Percentiles rank a stretch among this genome's conserved stretches.
Conservation (phyloP, 2,888 invertebrate genomes). For the Horisme vitalbata region DNA sequence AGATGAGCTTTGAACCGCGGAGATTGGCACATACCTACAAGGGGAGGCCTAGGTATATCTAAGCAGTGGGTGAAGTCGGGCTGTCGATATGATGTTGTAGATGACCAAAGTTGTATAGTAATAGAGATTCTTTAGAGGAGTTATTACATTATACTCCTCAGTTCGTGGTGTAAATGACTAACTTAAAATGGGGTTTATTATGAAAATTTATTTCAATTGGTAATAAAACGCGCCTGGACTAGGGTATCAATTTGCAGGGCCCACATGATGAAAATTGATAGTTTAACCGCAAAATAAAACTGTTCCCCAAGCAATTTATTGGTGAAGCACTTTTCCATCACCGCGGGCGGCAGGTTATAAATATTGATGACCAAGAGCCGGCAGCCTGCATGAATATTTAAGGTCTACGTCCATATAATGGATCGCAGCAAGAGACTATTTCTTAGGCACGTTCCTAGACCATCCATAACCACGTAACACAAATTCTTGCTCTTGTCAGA, state of each 20-base stretch:
- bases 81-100: no score
- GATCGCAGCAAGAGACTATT: slow-evolving; percentile 47
- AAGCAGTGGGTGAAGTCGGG: no score
- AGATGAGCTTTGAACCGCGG: no score
- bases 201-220: no score
- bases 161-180: no score
- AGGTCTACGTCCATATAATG: slow-evolving; percentile 52
- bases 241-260: slow-evolving; percentile 26
- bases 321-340: slow-evolving; percentile 58
- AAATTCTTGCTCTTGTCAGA: slow-evolving; percentile 28
- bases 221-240: no score
- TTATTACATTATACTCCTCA: no score
- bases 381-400: slow-evolving; percentile 65
- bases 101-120: no score
- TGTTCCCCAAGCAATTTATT: slow-evolving; percentile 44
- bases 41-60: no score
- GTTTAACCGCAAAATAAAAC: slow-evolving; percentile 32
- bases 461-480: slow-evolving; percentile 35
- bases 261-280: slow-evolving; percentile 28
- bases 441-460: slow-evolving; percentile 41
- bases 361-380: slow-evolving; percentile 62
- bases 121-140: no score
- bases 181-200: no score
- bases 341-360: slow-evolving; percentile 54
- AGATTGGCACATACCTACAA: no score